Conservation (phyloP, 2,797 vertebrate genomes). For the Crenuchus spilurus region DNA sequence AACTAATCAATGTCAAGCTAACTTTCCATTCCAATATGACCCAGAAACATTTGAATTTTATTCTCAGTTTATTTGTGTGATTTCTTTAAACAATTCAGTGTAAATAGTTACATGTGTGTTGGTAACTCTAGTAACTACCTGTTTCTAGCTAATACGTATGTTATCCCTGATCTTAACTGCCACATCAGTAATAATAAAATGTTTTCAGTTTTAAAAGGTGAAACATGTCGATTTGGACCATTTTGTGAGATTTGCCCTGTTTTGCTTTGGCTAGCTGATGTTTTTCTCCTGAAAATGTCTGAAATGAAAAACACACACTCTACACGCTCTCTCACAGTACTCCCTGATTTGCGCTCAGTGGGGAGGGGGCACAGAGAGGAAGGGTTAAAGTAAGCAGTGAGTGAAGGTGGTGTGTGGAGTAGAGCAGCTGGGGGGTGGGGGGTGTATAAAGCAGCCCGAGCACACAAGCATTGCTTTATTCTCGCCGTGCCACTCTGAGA, state of each 20-base stretch:
- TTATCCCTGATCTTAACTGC: too few relatives aligned
- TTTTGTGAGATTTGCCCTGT: not conserved
- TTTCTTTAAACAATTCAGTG: too few relatives aligned
- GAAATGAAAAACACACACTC: not conserved
- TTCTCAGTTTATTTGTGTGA: too few relatives aligned
- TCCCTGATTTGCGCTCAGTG: constrained; percentile 17
- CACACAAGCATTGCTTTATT: constrained; percentile 54
- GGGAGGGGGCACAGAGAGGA: constrained; percentile 11
- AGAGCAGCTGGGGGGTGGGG: constrained; percentile 26
- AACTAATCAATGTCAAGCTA: too few relatives aligned
- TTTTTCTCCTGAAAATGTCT: not conserved
- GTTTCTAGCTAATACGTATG: too few relatives aligned
- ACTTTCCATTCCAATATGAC: too few relatives aligned
- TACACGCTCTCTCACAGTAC: not conserved
- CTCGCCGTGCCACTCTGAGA: constrained; percentile 43
- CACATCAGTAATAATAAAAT: too few relatives aligned
- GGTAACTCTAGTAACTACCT: too few relatives aligned
- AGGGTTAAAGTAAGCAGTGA: constrained; percentile 39
- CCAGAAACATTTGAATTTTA: too few relatives aligned
- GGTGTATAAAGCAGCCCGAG: constrained; percentile 47
- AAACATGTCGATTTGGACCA: not conserved
- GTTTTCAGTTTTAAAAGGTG: too few relatives aligned
- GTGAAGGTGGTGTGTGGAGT: constrained; percentile 20
- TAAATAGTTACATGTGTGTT: too few relatives aligned
- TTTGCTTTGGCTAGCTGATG: not conserved